Percentiles rank a stretch among this genome's conserved stretches.
Evolutionary conservation across 1,140 invertebrate genomes (phyloP).

Genomic region (Drosophila navojoa): DNA sequence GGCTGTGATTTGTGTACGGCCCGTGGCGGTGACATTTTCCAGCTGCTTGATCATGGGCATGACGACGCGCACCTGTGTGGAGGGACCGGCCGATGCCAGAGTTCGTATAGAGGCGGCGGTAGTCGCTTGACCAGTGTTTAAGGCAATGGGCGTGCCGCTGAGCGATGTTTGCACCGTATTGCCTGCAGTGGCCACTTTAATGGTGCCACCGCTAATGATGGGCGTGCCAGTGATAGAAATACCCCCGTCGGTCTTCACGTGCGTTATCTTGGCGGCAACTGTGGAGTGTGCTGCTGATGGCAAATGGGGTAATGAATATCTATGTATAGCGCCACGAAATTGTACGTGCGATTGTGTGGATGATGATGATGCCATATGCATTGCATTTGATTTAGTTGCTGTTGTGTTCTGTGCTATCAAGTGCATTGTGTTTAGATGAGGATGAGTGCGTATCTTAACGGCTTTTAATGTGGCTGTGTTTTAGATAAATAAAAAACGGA

Average conservation of each 20-base stretch:
- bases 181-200: conserved; percentile 69
- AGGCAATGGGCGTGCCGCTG: conserved; percentile 63
- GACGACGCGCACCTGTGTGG: conserved; percentile 80
- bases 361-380: conserved; percentile 52
- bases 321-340: conserved; percentile 68
- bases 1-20: conserved; percentile 79
- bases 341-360: conserved; percentile 61
- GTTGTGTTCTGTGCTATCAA: conserved; percentile 44
- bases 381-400: conserved; percentile 35
- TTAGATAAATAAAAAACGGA: conserved; percentile 27
- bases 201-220: conserved; percentile 71
- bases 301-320: conserved; percentile 74
- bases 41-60: conserved; percentile 82
- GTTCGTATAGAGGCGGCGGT: conserved; percentile 74
- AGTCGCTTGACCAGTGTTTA: conserved; percentile 63
- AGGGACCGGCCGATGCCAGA: conserved; percentile 74
- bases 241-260: conserved; percentile 70
- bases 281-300: conserved; percentile 67
- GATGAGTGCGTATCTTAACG: conserved; percentile 73
- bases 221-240: conserved; percentile 68
- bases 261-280: conserved; percentile 80
- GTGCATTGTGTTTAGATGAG: conserved; percentile 47
- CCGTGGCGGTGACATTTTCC: conserved; percentile 72
- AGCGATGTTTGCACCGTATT: conserved; percentile 55
- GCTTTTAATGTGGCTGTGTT: conserved; percentile 65